Conservation (phyloP, 2,797 vertebrate species). For the Sebastes nivosus region DNA sequence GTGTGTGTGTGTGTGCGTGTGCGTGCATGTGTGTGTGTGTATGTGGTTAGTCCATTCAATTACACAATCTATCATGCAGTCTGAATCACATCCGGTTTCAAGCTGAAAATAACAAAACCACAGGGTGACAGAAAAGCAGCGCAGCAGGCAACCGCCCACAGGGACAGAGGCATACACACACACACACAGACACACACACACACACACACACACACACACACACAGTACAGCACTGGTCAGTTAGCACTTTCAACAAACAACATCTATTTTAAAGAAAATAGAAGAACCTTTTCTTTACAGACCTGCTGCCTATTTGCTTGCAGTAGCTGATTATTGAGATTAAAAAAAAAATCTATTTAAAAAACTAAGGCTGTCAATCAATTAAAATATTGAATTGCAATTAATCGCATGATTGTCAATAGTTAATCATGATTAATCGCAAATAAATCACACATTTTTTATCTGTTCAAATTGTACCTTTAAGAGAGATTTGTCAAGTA, state of each 20-base stretch:
- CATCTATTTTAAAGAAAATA: conserved; percentile 7
- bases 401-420: no score
- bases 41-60: conserved; percentile 75
- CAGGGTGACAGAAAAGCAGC: conserved; percentile 78
- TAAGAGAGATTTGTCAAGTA: background rate
- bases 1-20: conserved; percentile 30
- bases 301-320: background rate
- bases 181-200: conserved; percentile 6
- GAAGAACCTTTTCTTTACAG: background rate
- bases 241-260: conserved; percentile 32
- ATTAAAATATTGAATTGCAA: no score
- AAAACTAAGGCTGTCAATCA: no score
- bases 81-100: conserved; percentile 86
- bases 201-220: conserved; percentile 2
- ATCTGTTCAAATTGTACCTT: no score
- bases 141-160: conserved; percentile 69
- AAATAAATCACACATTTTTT: no score
- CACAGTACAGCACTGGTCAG: conserved; percentile 37
- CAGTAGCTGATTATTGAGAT: background rate
- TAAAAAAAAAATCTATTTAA: background rate
- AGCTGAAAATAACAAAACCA: conserved; percentile 85
- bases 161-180: conserved; percentile 42
- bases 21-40: conserved; percentile 25
- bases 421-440: no score
- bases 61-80: conserved; percentile 80